phyloP scores from a whole-genome alignment of 92 coral and sea anemone species.

The Porites divaricata region DNA sequence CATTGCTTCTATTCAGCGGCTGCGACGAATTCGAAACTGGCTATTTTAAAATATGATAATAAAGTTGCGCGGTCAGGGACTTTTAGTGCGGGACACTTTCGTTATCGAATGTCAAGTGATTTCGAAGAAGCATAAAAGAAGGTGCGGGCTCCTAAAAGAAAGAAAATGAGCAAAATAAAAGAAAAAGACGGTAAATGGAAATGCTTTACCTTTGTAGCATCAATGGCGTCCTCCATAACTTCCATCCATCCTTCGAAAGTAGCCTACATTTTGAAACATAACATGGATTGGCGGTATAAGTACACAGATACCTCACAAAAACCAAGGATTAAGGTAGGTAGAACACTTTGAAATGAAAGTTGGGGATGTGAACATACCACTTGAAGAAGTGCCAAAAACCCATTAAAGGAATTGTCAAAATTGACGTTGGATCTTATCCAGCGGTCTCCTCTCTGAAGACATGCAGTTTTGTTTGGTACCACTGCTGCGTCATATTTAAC shows the following conservation, averaged over 20 bases:
- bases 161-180: too few species aligned
- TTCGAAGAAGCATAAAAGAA: too few species aligned
- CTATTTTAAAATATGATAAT: too few species aligned
- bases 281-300: background rate
- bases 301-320: too few species aligned
- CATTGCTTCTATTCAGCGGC: too few species aligned
- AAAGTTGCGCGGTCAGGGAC: too few species aligned
- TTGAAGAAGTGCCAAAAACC: slow-evolving; percentile 91
- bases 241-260: slow-evolving; percentile 99
- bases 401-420: slow-evolving; percentile 84
- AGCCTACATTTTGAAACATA: slow-evolving; percentile 60
- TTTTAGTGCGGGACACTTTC: too few species aligned
- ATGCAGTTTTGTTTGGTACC: slow-evolving; percentile 87
- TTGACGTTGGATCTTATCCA: slow-evolving; percentile 92
- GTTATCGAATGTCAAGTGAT: too few species aligned
- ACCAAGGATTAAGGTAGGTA: too few species aligned
- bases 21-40: too few species aligned
- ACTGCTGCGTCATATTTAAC: slow-evolving; percentile 62
- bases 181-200: background rate
- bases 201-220: slow-evolving; percentile 75
- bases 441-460: slow-evolving; percentile 74
- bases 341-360: too few species aligned
- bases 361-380: slow-evolving; percentile 65
- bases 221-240: slow-evolving; percentile 96
- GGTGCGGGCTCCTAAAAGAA: too few species aligned